These are phyloP conservation scores for Apogon hyalosoma DNA, from an alignment of 2,797 vertebrate genomes.

Conservation along the genomic window DNA sequence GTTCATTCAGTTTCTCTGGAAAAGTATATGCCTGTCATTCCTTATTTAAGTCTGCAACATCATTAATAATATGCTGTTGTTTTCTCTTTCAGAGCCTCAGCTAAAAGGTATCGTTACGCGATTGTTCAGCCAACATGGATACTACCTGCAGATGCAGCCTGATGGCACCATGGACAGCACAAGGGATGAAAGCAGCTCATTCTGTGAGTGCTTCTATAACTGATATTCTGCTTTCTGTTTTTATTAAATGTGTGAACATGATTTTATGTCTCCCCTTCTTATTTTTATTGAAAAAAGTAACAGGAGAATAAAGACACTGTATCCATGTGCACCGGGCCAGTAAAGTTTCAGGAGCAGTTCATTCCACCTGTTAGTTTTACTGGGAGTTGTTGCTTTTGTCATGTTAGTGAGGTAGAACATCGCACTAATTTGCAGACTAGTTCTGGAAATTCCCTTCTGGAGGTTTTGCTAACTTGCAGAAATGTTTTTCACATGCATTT, in stretches of 20 bases:
- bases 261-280: slow-evolving; percentile 3
- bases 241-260: slow-evolving; percentile 2
- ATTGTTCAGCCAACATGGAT: slow-evolving; percentile 96
- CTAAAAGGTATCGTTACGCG: slow-evolving; percentile 98
- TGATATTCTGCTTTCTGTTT: slow-evolving; percentile 25
- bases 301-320: no score
- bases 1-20: neutral
- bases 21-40: no score
- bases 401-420: slow-evolving; percentile 19
- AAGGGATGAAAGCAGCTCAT: slow-evolving; percentile 94
- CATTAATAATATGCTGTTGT: slow-evolving; percentile 25
- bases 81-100: slow-evolving; percentile 90
- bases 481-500: slow-evolving; percentile 4
- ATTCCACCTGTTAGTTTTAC: no score
- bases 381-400: slow-evolving; percentile 35
- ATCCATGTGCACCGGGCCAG: no score
- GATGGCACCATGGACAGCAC: slow-evolving; percentile 98
- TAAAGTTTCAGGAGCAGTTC: no score
- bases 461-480: slow-evolving; percentile 7
- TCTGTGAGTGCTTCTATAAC: slow-evolving; percentile 69
- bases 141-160: slow-evolving; percentile 96
- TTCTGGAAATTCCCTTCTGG: slow-evolving; percentile 13
- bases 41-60: no score
- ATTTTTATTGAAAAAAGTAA: no score
- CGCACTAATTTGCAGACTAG: slow-evolving; percentile 28